phyloP scores from a whole-genome alignment of 1,140 invertebrate genomes.

The Laupala kohalensis region DNA sequence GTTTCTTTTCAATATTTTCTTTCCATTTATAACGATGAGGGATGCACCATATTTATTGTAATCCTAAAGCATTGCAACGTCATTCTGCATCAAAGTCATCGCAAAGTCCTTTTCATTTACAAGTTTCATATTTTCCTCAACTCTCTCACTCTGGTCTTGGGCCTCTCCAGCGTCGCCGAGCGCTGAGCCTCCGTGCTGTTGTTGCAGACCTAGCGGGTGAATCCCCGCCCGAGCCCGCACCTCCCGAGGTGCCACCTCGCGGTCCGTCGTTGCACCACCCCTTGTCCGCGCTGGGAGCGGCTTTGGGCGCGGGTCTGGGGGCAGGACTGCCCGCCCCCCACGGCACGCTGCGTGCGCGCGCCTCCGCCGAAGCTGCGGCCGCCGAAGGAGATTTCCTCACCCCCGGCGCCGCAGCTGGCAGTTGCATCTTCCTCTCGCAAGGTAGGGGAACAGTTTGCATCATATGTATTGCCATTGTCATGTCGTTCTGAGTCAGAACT shows the following conservation, averaged over 20 bases:
- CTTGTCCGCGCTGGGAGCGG: neutral
- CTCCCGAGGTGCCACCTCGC: constrained; percentile 55
- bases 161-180: neutral
- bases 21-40: too few species aligned
- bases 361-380: neutral
- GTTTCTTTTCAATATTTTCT: too few species aligned
- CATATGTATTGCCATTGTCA: too few species aligned
- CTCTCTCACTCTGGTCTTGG: neutral
- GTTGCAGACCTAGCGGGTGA: constrained; percentile 40
- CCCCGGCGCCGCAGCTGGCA: constrained; percentile 7
- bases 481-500: too few species aligned
- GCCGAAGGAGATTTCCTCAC: constrained; percentile 1
- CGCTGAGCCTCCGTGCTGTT: neutral
- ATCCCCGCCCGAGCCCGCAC: constrained; percentile 56
- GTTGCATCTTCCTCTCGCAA: constrained; percentile 16
- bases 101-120: neutral
- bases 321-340: neutral
- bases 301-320: neutral
- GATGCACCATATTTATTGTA: too few species aligned
- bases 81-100: too few species aligned
- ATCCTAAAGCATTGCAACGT: too few species aligned
- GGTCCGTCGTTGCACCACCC: constrained; percentile 46
- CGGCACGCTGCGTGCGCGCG: constrained; percentile 3
- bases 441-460: constrained; percentile 5
- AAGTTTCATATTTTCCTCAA: neutral